These are phyloP conservation scores for Phallusia fumigata DNA, from an alignment of 23 tunicate genomes.

Conservation along the genomic window DNA sequence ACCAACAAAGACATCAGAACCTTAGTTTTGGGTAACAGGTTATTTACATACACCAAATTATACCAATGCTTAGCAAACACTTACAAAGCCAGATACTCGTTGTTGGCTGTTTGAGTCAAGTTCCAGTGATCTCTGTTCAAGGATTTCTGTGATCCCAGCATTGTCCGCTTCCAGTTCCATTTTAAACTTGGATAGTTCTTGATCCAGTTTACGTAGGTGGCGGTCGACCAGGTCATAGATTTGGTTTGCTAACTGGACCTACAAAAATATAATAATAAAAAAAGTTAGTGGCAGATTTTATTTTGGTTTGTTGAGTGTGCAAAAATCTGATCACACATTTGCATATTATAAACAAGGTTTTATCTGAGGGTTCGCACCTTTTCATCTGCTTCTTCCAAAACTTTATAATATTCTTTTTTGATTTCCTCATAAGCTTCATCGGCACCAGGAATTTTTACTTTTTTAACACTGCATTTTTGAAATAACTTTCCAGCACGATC, in stretches of 20 bases:
- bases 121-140: slow-evolving; percentile 78
- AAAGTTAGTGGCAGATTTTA: neutral
- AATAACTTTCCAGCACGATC: slow-evolving; percentile 50
- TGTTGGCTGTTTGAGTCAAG: slow-evolving; percentile 47
- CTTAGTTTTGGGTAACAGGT: too few relatives aligned
- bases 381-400: slow-evolving; percentile 74
- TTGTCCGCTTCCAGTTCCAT: slow-evolving; percentile 95
- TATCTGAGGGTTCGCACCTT: slow-evolving; percentile 25
- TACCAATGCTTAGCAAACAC: too few relatives aligned
- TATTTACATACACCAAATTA: too few relatives aligned
- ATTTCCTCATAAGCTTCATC: slow-evolving; percentile 65
- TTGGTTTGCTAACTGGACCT: slow-evolving; percentile 85
- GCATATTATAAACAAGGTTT: too few relatives aligned
- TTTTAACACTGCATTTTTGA: slow-evolving; percentile 54
- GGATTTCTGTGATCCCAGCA: slow-evolving; percentile 85
- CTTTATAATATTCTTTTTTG: slow-evolving; percentile 65
- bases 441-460: slow-evolving; percentile 59
- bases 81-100: slow-evolving; percentile 10
- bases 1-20: too few relatives aligned
- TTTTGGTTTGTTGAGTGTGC: too few relatives aligned
- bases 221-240: slow-evolving; percentile 83
- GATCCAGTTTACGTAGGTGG: slow-evolving; percentile 83
- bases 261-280: neutral
- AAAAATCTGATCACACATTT: too few relatives aligned
- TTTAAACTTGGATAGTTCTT: slow-evolving; percentile 78